phyloP scores from a whole-genome alignment of 2,888 invertebrate genomes.

The Strigamia crassipes region DNA sequence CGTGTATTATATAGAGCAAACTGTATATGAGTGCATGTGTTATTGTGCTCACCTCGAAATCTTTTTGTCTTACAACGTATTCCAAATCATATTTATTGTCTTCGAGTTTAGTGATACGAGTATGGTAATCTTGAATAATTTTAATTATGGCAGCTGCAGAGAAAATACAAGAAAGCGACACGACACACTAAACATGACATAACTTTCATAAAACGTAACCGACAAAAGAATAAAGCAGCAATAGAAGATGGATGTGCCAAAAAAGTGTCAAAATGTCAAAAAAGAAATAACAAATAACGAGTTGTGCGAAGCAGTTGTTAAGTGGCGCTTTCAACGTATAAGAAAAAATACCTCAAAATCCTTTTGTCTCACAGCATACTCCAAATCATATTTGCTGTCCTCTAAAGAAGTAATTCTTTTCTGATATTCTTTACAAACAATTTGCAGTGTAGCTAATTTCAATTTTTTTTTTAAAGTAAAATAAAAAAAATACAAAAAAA shows the following conservation, averaged over 20 bases:
- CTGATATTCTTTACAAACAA: too few relatives aligned
- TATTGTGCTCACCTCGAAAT: conserved; percentile 60
- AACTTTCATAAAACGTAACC: conserved; percentile 43
- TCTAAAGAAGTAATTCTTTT: too few relatives aligned
- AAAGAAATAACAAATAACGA: too few relatives aligned
- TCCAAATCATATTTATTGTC: conserved; percentile 99
- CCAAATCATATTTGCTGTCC: too few relatives aligned
- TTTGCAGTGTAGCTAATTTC: too few relatives aligned
- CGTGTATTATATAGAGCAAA: conserved; percentile 39
- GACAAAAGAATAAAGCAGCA: conserved; percentile 43
- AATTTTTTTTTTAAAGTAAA: too few relatives aligned
- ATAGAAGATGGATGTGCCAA: conserved; percentile 49
- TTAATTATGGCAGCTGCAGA: conserved; percentile 85
- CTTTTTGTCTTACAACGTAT: conserved; percentile 91
- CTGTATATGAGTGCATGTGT: conserved; percentile 8
- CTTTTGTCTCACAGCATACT: too few relatives aligned
- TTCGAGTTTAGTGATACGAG: conserved; percentile 89
- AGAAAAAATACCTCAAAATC: too few relatives aligned
- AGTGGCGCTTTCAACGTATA: too few relatives aligned
- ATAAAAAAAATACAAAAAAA: too few relatives aligned
- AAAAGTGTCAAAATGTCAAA: too few relatives aligned
- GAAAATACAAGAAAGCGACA: conserved; percentile 45
- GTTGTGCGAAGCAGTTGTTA: too few relatives aligned
- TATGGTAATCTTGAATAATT: conserved; percentile 91
- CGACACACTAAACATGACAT: conserved; percentile 44